Conservation (phyloP, 2,113 vertebrate species). For the Pristiophorus japonicus region DNA sequence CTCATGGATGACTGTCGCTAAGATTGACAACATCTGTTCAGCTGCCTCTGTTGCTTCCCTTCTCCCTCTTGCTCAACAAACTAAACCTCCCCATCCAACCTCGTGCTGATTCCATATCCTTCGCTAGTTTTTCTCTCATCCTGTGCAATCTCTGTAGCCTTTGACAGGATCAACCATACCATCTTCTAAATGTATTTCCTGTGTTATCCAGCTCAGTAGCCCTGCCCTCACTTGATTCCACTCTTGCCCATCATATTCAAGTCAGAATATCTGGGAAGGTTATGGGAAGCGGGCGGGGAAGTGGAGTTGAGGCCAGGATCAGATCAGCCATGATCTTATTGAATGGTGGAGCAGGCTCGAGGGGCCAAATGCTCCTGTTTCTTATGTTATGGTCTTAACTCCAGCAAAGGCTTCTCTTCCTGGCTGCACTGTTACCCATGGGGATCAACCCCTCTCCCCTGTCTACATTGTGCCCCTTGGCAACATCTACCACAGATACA, state of each 20-base stretch:
- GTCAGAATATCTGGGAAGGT: too few relatives aligned
- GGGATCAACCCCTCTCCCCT: not conserved
- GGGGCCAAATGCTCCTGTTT: too few relatives aligned
- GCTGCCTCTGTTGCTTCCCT: not conserved
- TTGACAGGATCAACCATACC: not conserved
- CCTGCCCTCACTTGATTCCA: not conserved
- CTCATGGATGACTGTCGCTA: not conserved
- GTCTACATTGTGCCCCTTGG: not conserved
- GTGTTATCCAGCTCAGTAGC: not conserved
- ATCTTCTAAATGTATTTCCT: not conserved
- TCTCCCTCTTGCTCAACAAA: not conserved
- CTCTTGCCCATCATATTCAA: not conserved
- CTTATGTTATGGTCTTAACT: too few relatives aligned
- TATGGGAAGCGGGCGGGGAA: too few relatives aligned
- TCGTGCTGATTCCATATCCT: not conserved
- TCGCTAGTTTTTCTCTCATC: not conserved
- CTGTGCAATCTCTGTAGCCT: too few relatives aligned
- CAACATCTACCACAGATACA: not conserved
- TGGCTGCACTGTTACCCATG: too few relatives aligned
- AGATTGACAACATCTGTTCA: not conserved
- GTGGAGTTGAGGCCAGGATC: too few relatives aligned
- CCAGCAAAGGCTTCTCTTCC: not conserved
- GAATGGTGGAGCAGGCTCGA: too few relatives aligned
- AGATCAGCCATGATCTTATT: too few relatives aligned
- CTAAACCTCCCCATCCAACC: not conserved